These are phyloP conservation scores for Agraylea sexmaculata DNA, from an alignment of 1,140 invertebrate species.

Conservation along the genomic window DNA sequence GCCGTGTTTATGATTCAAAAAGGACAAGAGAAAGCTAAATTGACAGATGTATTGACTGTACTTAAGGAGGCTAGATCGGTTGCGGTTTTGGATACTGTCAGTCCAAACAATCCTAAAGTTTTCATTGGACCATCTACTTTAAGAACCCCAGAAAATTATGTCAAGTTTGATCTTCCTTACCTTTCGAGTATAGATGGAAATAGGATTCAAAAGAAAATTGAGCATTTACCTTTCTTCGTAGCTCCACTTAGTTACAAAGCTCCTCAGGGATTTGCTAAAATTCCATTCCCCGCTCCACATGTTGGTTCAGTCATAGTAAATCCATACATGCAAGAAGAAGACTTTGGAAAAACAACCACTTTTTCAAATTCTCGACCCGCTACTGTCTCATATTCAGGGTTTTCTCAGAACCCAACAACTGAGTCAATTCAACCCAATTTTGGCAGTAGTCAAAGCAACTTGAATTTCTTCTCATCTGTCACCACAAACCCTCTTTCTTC, in stretches of 20 bases:
- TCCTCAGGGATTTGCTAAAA: slow-evolving; percentile 68
- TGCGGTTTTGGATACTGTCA: slow-evolving; percentile 60
- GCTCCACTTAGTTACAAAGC: slow-evolving; percentile 71
- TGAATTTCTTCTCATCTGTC: slow-evolving; percentile 17
- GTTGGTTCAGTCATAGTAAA: slow-evolving; percentile 72
- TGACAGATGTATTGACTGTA: slow-evolving; percentile 55
- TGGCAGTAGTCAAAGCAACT: slow-evolving; percentile 9
- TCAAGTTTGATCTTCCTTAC: slow-evolving; percentile 73
- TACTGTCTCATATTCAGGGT: slow-evolving; percentile 10
- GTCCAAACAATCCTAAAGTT: slow-evolving; percentile 53
- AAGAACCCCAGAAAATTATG: slow-evolving; percentile 54
- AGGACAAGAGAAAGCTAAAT: slow-evolving; percentile 37
- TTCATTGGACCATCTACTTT: slow-evolving; percentile 69
- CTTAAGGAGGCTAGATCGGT: slow-evolving; percentile 60
- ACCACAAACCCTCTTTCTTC: slow-evolving; percentile 14
- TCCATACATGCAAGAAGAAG: slow-evolving; percentile 21
- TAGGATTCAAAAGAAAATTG: slow-evolving; percentile 57
- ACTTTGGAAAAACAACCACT: slow-evolving; percentile 5
- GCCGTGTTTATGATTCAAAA: slow-evolving; percentile 60
- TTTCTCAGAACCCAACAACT: slow-evolving; percentile 16
- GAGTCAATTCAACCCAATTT: slow-evolving; percentile 14
- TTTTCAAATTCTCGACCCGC: background rate
- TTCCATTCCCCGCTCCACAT: slow-evolving; percentile 70
- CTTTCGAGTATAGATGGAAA: slow-evolving; percentile 59
- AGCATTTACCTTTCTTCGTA: slow-evolving; percentile 68